Evolutionary conservation across 2,113 vertebrate species (phyloP).

Genomic region (Limanda limanda): DNA sequence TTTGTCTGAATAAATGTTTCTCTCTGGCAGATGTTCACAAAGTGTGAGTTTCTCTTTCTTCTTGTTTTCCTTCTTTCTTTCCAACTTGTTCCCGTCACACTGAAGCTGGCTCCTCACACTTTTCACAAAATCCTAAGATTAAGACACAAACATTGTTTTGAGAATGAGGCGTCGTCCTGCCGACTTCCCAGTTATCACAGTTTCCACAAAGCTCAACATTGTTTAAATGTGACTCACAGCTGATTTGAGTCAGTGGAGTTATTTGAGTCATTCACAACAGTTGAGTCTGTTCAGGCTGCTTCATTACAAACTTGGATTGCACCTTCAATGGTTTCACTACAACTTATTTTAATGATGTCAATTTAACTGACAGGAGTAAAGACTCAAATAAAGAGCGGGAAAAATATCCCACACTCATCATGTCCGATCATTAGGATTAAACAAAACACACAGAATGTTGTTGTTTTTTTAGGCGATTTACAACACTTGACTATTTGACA

Average conservation of each 20-base stretch:
- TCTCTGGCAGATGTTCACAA: constrained; percentile 18
- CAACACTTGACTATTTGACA: no score
- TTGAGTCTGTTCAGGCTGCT: no score
- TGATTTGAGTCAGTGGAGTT: neutral
- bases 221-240: neutral
- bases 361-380: no score
- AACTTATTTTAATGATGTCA: no score
- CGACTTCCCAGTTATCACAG: constrained; percentile 8
- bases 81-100: constrained; percentile 16
- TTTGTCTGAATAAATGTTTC: constrained; percentile 45
- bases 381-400: no score
- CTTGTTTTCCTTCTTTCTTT: neutral
- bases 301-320: no score
- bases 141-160: no score
- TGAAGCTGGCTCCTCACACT: constrained; percentile 19
- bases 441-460: no score
- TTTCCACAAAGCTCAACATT: neutral
- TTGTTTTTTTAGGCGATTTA: no score
- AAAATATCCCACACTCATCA: no score
- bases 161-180: neutral
- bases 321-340: no score
- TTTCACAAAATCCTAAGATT: neutral
- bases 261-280: neutral
- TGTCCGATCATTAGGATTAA: no score
- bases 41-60: constrained; percentile 21